Percentiles rank a stretch among this genome's conserved stretches.
Evolutionary conservation across 2,797 vertebrate genomes (phyloP).

Genomic region (Gouania willdenowi): DNA sequence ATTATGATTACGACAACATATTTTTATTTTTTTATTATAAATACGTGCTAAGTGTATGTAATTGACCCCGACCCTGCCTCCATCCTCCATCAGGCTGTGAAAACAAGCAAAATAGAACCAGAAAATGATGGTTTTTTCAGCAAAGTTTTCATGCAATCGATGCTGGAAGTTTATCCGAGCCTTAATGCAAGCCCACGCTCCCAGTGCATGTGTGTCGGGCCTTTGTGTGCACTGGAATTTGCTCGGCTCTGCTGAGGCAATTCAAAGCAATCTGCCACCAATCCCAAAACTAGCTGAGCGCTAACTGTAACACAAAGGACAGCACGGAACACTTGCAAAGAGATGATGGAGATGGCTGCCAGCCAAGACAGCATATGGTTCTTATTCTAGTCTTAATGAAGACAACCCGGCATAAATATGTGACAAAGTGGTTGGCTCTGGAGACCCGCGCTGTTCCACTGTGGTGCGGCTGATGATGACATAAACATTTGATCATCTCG

Average conservation of each 20-base stretch:
- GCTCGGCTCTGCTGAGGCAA: constrained; percentile 29
- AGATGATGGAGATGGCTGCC: constrained; percentile 60
- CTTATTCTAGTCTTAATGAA: constrained; percentile 63
- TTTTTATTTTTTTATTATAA: too few relatives aligned
- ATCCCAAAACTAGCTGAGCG: constrained; percentile 45
- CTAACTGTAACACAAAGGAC: constrained; percentile 59
- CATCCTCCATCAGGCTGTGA: constrained; percentile 13
- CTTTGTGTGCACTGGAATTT: constrained; percentile 15
- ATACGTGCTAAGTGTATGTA: too few relatives aligned
- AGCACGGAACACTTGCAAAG: constrained; percentile 60
- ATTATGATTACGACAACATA: too few relatives aligned
- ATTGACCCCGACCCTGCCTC: too few relatives aligned
- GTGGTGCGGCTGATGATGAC: constrained; percentile 29
- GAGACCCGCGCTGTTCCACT: constrained; percentile 22
- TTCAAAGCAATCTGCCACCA: constrained; percentile 47
- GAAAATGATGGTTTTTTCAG: constrained; percentile 22
- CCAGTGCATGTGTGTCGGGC: not conserved
- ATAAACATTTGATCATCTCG: constrained; percentile 45
- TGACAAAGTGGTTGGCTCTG: constrained; percentile 50
- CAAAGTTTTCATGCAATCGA: not conserved
- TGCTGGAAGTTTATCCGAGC: not conserved
- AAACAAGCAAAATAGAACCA: constrained; percentile 18
- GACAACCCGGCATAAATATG: constrained; percentile 65
- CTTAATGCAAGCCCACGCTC: not conserved
- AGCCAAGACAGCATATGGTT: constrained; percentile 67